Evolutionary conservation across 30 jellyfish, hydroid and myxozoan genomes (phyloP).

Genomic region (Pelagia noctiluca): DNA sequence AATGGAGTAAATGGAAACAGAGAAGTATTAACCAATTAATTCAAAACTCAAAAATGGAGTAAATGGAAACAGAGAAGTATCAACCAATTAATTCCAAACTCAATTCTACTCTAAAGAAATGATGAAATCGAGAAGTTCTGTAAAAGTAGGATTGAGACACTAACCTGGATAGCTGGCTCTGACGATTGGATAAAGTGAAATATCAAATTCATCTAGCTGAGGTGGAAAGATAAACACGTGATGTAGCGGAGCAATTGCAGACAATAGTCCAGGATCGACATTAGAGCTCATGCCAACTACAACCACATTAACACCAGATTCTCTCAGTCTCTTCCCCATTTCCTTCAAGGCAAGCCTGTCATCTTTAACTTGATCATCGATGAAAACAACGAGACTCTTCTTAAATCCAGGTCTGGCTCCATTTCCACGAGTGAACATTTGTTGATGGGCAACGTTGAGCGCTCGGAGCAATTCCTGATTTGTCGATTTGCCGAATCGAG

Average conservation of each 20-base stretch:
- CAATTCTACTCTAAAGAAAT: no score
- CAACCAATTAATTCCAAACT: no score
- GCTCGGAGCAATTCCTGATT: constrained; percentile 24
- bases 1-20: no score
- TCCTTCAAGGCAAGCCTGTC: constrained; percentile 38
- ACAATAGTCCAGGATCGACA: constrained; percentile 15
- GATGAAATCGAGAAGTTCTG: no score
- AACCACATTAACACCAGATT: constrained; percentile 60
- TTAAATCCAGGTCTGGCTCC: constrained; percentile 82
- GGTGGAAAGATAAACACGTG: constrained; percentile 82
- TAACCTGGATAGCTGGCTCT: constrained; percentile 63
- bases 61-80: no score
- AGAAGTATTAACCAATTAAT: no score
- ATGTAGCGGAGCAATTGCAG: constrained; percentile 46
- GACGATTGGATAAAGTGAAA: constrained; percentile 57
- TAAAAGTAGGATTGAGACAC: neutral
- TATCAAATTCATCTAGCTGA: constrained; percentile 55
- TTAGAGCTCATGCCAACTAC: constrained; percentile 63
- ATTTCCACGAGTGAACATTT: constrained; percentile 39
- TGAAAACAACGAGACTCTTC: constrained; percentile 68
- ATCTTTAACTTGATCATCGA: constrained; percentile 23
- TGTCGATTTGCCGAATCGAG: neutral
- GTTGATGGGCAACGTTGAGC: constrained; percentile 21
- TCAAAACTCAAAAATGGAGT: no score
- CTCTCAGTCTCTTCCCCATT: constrained; percentile 28